Evolutionary conservation across 2,888 invertebrate genomes (phyloP), one percentile per base, ranked within the genome.

Genomic region (Coleophora deauratella): DNA sequence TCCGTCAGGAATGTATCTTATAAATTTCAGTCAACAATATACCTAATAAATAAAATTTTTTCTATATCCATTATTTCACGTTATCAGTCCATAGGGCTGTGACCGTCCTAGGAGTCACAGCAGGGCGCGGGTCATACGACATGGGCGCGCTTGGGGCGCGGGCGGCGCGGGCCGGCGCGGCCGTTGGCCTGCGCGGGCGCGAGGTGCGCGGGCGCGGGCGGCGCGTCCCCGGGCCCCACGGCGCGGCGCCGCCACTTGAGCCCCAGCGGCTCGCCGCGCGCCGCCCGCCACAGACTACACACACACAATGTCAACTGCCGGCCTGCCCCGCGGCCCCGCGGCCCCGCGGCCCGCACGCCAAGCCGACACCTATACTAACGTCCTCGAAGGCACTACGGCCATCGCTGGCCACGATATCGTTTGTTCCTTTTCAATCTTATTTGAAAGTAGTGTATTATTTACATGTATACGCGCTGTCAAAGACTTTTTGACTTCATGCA

Each of bases 171-270:
- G 36, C 27, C 35, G 45, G 34, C 39, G 43, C 44, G 40, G 47
- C 43, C 48, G 42, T 45, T 45, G 36, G 43, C 28, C 47, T 50
- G 37, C 45, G 44, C 34, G 37, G 37, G 44, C 37, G 40, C 44
- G 33, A 43, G 40, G 46, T 45, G 42, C 41, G 44, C 33, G 45
- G 43, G 40, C 33, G 40, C 31, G 41, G 27, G 42, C 37, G 46
- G 50, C 41, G 40, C 41, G 43, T 48, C 51, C 55, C 53, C 67
- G 52, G 77, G 77, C 51, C 75, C 80, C 49, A 79, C 78, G 52
- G 49, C 59, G 54, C 70, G 72, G 44, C 75, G 71, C 45, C 78
- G 72, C 76, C 81, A 74, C 59, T 64, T 67, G 55, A 73, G 68
- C 38, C 73, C 75, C 45, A 58, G 56, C 53, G 67, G 67, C 57